A percentile compares a stretch with the other conserved stretches of the same genome.
phyloP scores from a whole-genome alignment of 2,888 invertebrate genomes.

The Chrysolina americana region DNA sequence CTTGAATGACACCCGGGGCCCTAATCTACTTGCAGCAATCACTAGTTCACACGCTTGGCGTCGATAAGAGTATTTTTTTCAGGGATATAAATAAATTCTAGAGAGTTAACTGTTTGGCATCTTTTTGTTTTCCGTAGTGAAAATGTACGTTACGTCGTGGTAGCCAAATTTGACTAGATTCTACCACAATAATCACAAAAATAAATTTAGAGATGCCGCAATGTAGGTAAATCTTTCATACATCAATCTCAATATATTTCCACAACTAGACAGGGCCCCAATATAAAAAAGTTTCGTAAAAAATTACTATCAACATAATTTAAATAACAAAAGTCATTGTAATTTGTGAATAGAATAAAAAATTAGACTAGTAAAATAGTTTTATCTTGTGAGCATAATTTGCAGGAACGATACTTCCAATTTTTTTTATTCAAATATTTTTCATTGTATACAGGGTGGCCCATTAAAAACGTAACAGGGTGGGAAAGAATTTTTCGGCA shows the following conservation, averaged over 20 bases:
- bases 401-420: conserved; percentile 20
- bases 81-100: not conserved
- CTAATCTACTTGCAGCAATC: not conserved
- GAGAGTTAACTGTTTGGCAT: not conserved
- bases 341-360: conserved; percentile 27
- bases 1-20: not conserved
- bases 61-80: conserved; percentile 5
- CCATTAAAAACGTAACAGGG: too few species aligned
- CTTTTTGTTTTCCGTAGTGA: not conserved
- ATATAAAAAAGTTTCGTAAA: not conserved
- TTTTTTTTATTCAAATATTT: conserved; percentile 5
- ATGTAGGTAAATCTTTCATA: not conserved
- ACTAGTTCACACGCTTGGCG: not conserved
- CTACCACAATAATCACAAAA: conserved; percentile 19
- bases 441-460: not conserved
- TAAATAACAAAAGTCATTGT: not conserved
- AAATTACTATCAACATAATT: not conserved
- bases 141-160: not conserved
- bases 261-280: conserved; percentile 2
- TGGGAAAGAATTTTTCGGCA: too few species aligned
- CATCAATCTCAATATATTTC: not conserved
- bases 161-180: conserved; percentile 23
- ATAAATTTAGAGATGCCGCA: conserved; percentile 7
- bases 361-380: conserved; percentile 42
- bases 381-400: conserved; percentile 34